These are phyloP conservation scores for Stomatorhinus walkeri DNA, from an alignment of 2,797 vertebrate genomes.

Conservation along the genomic window DNA sequence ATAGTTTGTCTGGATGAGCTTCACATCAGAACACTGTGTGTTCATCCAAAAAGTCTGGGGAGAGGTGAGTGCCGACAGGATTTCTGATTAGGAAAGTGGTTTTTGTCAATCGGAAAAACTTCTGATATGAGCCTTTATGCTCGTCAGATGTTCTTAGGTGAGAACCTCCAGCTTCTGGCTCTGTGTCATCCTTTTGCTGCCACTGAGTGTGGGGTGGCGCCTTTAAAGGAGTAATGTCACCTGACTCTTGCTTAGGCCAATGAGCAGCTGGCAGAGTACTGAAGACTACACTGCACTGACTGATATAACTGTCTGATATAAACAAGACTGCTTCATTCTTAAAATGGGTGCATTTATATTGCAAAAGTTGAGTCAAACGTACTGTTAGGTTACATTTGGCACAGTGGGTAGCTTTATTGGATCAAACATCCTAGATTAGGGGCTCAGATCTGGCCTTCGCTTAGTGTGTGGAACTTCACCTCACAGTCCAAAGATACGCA, in stretches of 20 bases:
- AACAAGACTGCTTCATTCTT: neutral
- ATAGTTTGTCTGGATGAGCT: neutral
- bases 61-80: neutral
- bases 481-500: neutral
- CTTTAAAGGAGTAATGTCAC: neutral
- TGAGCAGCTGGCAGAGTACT: neutral
- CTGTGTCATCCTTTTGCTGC: neutral
- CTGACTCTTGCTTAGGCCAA: neutral
- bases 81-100: neutral
- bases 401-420: neutral
- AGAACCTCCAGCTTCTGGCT: neutral
- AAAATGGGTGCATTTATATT: neutral
- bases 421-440: neutral
- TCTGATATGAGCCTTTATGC: neutral
- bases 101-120: neutral
- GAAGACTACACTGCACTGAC: neutral
- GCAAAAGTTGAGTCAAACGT: neutral
- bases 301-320: neutral
- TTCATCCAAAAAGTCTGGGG: neutral
- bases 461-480: neutral
- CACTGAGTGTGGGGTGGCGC: neutral
- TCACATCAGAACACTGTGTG: neutral
- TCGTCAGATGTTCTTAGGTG: neutral
- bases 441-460: neutral
- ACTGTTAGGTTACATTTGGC: neutral